Base-by-base conservation (phyloP, 2,113 vertebrate species). In the Cryptotis parvus region DNA sequence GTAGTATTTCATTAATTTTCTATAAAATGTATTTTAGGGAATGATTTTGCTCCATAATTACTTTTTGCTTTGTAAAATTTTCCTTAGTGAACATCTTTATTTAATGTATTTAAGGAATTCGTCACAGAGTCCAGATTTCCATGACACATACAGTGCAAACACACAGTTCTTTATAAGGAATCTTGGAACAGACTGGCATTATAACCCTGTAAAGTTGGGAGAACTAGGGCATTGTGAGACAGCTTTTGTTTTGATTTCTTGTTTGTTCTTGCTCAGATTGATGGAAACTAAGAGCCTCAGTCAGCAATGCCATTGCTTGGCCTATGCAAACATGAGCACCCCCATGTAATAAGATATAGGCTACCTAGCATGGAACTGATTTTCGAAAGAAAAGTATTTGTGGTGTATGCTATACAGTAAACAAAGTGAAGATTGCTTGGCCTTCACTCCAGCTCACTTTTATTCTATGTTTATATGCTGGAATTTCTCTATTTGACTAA, bases 321-420 rank as follows among this genome's bases (percentile, higher is more conserved):
- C 75, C n/a, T 82, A 16, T 77, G 29, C 31, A 73, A 35, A 85
- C 63, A 29, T 22, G n/a, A 81, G 74, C 29, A 68, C n/a, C 39
- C 77, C 70, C 84, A 6, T 76, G 87, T 87, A 93, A 87, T 52
- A 79, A 58, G 87, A 89, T 92, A 87, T 1, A 52, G 15, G 31
- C 81, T 87, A 49, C 84, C n/a, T 78, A 81, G 31, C 63, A 85
- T 90, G 93, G 90, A 94, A 87, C 55, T 94, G 78, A 85, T 94
- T 95, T 94, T 84, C 81, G 80, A 83, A 69, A 92, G 63, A 86
- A 76, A 82, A 76, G 80, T 58, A 79, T 95, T 83, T 87, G 65
- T 84, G 75, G 78, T 10, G 0, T 10, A 0, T 31, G 65, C 61
- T 79, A 89, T 76, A 85, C 75, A 90, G 78, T 94, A 92, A 96